Base-by-base conservation (phyloP, 2,113 vertebrate species). In the Notechis scutatus region DNA sequence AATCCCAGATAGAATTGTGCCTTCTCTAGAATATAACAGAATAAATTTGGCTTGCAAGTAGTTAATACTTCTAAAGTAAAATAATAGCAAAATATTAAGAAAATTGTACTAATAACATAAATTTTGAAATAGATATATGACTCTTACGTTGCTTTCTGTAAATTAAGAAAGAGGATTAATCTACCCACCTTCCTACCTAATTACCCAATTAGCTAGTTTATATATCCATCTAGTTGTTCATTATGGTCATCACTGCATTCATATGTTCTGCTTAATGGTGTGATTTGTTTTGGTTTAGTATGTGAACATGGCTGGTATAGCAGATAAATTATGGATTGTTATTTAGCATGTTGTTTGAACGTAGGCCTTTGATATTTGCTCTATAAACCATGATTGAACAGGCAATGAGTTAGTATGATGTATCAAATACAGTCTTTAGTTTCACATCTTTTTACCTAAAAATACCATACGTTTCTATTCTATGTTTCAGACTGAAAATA, bases 1-100 rank as follows among this genome's bases (percentile, higher is more conserved):
- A 96, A 96, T 95, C 94, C 93, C 91, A 92, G 54, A 69, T 95
- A 93, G 95, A 95, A 95, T 89, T 95, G 91, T 23, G 87, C 92
- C 93, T 57, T 94, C 64, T 85, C 85, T 92, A 91, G 91, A 93
- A 92, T 89, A 95, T 89, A 94, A 91, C 29, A 93, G 90, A 54
- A 92, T 93, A 52, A 94, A 95, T 90, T 23, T 95, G 88, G 93
- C 91, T 94, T 89, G 57, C 92, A 89, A 7, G 69, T 91, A 94
- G 87, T 92, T 93, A 95, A 92, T 54, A 59, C 29, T 85, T 59
- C 47, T 3, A 12, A 52, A 92, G 14, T 54, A 94, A 93, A 92
- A 92, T 14, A 50, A 88, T 55, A 39, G 88, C 3, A 92, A 54
- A 50, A 95, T 92, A 96, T 39, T 61, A 86, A 47, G 39, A 59